Evolutionary conservation across 2,888 invertebrate species (phyloP), one percentile per base, ranked within the genome.

Genomic region (Herminia tarsipennalis): DNA sequence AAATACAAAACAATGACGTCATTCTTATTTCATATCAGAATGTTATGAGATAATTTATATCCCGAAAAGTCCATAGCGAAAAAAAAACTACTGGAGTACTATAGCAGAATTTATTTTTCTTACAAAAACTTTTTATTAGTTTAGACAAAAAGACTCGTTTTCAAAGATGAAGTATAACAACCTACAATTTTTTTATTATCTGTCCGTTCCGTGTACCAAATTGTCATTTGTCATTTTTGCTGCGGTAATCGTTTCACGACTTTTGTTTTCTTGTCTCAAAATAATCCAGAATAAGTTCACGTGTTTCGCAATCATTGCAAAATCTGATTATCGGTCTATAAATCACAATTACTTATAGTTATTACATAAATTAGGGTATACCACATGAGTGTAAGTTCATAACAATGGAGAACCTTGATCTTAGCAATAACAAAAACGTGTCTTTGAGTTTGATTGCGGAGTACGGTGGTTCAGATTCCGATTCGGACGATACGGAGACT

Each of bases 381-480:
- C 59, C 70, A 57, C 44, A 66, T 63, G 63, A 51, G 42, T 54
- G 48, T 54, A 65, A 53, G 29, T 47, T 44, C 46, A 59, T 43
- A 73, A 86, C 81, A 78, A 90, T 90, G 90, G 90, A 86, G 77
- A 89, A 88, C 78, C 80, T 81, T 76, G 85, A 86, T 69, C 75
- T 76, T 62, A 78, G 75, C 65, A 85, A 82, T 76, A 88, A 87
- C 78, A 88, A 89, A 82, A 89, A 88, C 81, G 82, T 86, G 81
- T 87, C 91, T 51, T 75, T 89, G 9, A 87, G 84, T 76, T 80
- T 90, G 69, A 88, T 91, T 59, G 88, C 86, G 24, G 88, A 86
- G 60, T 91, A 91, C 64, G 89, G 89, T 10, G 80, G 73, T 35
- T 88, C 91, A 2, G 91, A 90, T 56, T 89, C 90, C 1, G 91